A percentile compares a stretch with the other conserved stretches of the same genome.
Evolutionary conservation across 2,113 vertebrate genomes (phyloP).

Genomic region (Chauna torquata): DNA sequence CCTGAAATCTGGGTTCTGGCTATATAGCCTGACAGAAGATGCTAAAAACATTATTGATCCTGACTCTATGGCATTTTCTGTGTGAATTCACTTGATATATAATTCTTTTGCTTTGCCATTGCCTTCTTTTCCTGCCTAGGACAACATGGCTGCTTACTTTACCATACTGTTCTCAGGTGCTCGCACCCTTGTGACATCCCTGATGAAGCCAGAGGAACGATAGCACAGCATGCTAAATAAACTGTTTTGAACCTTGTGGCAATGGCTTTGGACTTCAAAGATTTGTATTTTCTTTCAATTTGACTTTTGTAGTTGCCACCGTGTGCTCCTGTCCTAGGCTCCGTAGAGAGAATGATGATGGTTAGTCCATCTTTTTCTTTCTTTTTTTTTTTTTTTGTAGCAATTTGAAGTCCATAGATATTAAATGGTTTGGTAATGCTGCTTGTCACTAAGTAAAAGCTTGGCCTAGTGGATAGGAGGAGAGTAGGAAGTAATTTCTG

Average conservation of each 20-base stretch:
- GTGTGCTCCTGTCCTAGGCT: neutral
- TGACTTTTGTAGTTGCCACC: neutral
- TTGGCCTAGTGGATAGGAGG: neutral
- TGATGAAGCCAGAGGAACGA: neutral
- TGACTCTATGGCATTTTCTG: neutral
- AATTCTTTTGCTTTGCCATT: neutral
- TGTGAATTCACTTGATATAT: neutral
- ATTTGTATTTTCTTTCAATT: neutral
- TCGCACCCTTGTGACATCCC: neutral
- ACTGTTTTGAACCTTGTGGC: neutral
- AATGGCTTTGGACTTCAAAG: neutral
- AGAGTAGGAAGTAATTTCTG: neutral
- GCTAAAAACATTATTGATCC: neutral
- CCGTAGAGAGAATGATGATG: neutral
- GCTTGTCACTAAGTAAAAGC: neutral
- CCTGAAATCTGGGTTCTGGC: neutral
- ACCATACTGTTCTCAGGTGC: rapidly evolving
- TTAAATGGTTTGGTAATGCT: neutral
- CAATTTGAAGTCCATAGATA: neutral
- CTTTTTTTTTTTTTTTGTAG: neutral
- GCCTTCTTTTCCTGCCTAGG: neutral
- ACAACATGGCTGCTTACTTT: neutral
- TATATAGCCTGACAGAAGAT: neutral
- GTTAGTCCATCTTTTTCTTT: neutral
- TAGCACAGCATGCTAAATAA: neutral